Percentiles rank a stretch among this genome's conserved stretches.
Conservation (phyloP, 2,797 vertebrate genomes). For the Eurystomus glaucurus region DNA sequence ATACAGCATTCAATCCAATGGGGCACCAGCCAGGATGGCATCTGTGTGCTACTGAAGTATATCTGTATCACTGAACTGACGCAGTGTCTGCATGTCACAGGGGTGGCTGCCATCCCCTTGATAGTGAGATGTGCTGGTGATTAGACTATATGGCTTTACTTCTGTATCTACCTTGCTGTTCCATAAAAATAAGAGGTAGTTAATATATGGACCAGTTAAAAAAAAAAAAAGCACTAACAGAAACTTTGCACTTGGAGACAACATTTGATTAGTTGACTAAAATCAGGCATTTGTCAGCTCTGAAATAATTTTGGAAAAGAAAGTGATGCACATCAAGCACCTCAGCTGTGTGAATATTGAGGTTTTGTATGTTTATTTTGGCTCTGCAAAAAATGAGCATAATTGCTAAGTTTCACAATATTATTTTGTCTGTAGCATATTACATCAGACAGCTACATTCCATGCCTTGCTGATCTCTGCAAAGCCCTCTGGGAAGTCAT, state of each 20-base stretch:
- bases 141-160: background rate
- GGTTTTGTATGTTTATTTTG: background rate
- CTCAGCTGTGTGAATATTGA: background rate
- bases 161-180: background rate
- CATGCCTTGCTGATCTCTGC: slow-evolving; percentile 96
- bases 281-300: background rate
- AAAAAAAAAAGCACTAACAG: background rate
- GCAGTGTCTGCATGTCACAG: background rate
- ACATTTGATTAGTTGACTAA: background rate
- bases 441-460: slow-evolving; percentile 97
- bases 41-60: background rate
- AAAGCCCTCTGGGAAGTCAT: slow-evolving; percentile 99
- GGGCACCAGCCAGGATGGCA: background rate
- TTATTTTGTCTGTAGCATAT: slow-evolving; percentile 88
- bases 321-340: fast-evolving
- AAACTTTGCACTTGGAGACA: background rate
- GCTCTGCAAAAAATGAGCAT: background rate
- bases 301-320: background rate
- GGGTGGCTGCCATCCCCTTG: background rate
- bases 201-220: background rate
- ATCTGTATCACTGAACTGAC: background rate
- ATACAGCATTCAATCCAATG: fast-evolving
- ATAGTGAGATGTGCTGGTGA: background rate
- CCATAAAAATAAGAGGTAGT: background rate
- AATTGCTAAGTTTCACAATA: background rate